Evolutionary conservation across 2,888 invertebrate species (phyloP), one percentile per base, ranked within the genome.

Genomic region (Pecten maximus): DNA sequence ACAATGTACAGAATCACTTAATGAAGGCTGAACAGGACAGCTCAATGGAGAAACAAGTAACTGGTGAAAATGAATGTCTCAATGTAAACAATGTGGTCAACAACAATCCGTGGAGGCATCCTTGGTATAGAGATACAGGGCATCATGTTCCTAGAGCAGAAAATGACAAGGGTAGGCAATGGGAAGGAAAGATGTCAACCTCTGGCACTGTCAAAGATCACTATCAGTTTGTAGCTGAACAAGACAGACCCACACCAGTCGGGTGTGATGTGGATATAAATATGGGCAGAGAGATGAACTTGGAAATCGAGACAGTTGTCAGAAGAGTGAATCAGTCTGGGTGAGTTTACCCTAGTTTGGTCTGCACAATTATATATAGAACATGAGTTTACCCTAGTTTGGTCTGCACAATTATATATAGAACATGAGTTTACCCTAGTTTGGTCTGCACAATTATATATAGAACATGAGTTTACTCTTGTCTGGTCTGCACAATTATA

Each of bases 341-440:
- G 74, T 74, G 74, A 74, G 74, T 74, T n/a, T n/a, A n/a, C n/a
- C n/a, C n/a, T n/a, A n/a, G n/a, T n/a, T 44, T 44, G 44, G 44
- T 44, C 44, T 44, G 6, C 44, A 44, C 12, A 6, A 44, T 44
- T 44, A 44, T 19, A 1, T 48, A n/a, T n/a, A n/a, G n/a, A n/a
- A n/a, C n/a, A n/a, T n/a, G n/a, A n/a, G n/a, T n/a, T n/a, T n/a
- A 44, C 4, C 12, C 44, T 44, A 44, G 44, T 44, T 12, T 8
- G 8, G 12, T 8, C 8, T 44, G 44, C 12, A 44, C 4, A 8
- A 44, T 44, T 12, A 8, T 44, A 44, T 44, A 44, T 44, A 8
- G 12, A 44, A 8, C 44, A 44, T 44, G 44, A 44, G n/a, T n/a
- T n/a, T n/a, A n/a, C n/a, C n/a, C n/a, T n/a, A n/a, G n/a, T n/a